Percentiles rank a stretch among this genome's conserved stretches.
Conservation (phyloP, 1,140 invertebrate genomes). For the Harlomillsia oculata region DNA sequence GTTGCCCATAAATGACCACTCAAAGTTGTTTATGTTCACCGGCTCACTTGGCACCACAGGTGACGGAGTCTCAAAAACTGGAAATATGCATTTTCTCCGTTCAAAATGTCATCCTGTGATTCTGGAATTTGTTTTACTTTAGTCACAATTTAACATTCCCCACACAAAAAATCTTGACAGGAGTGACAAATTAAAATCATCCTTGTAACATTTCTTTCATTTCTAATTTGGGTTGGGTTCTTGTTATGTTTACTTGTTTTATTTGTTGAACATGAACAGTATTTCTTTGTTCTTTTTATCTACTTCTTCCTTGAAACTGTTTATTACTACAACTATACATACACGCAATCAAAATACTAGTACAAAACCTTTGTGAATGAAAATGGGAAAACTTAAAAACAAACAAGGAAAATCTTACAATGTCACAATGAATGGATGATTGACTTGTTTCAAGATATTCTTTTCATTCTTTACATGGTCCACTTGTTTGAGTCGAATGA, state of each 20-base stretch:
- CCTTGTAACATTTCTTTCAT: too few relatives aligned
- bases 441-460: conserved; percentile 63
- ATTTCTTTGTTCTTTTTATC: neutral
- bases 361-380: neutral
- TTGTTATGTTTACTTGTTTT: neutral
- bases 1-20: conserved; percentile 14
- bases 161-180: too few relatives aligned
- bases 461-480: conserved; percentile 93
- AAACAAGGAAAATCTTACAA: conserved; percentile 59
- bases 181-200: too few relatives aligned
- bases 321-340: neutral
- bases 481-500: conserved; percentile 83
- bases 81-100: too few relatives aligned
- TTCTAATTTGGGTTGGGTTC: too few relatives aligned
- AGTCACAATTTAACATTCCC: neutral
- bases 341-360: neutral
- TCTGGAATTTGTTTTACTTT: neutral
- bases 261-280: neutral
- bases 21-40: neutral
- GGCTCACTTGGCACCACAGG: neutral
- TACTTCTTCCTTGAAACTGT: neutral
- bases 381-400: neutral
- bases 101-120: too few relatives aligned
- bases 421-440: conserved; percentile 88
- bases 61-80: neutral